phyloP scores from a whole-genome alignment of 2,797 vertebrate species.

The Sphenodon punctatus region DNA sequence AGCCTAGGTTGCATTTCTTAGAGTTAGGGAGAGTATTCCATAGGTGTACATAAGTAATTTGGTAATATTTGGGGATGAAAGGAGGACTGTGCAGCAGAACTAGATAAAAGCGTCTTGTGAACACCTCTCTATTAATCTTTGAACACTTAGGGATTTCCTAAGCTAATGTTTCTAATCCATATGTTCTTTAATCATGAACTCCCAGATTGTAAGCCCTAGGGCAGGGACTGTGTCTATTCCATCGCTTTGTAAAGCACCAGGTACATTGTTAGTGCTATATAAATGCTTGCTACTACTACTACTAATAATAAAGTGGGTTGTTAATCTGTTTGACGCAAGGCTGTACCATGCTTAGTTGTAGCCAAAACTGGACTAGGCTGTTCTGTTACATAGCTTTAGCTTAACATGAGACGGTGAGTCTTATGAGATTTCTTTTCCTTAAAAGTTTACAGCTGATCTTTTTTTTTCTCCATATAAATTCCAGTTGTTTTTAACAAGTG shows the following conservation, averaged over 20 bases:
- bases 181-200: conserved; percentile 21
- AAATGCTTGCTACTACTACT: no score
- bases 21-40: not conserved
- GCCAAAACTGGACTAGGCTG: not conserved
- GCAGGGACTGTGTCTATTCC: no score
- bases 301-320: conserved; percentile 1
- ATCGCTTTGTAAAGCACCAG: no score
- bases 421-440: not conserved
- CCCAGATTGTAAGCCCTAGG: no score
- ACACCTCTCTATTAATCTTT: not conserved
- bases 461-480: not conserved
- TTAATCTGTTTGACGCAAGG: conserved; percentile 6
- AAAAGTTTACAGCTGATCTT: not conserved
- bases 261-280: no score
- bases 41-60: not conserved
- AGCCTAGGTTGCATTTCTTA: accelerated
- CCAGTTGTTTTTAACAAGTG: not conserved
- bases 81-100: not conserved
- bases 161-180: conserved; percentile 14
- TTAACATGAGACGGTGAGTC: not conserved
- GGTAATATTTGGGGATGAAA: not conserved
- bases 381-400: conserved; percentile 22
- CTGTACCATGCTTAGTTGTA: not conserved
- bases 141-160: conserved; percentile 13
- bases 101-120: no score